phyloP scores from a whole-genome alignment of 2,888 invertebrate genomes.

The Acanthosepion pharaonis region DNA sequence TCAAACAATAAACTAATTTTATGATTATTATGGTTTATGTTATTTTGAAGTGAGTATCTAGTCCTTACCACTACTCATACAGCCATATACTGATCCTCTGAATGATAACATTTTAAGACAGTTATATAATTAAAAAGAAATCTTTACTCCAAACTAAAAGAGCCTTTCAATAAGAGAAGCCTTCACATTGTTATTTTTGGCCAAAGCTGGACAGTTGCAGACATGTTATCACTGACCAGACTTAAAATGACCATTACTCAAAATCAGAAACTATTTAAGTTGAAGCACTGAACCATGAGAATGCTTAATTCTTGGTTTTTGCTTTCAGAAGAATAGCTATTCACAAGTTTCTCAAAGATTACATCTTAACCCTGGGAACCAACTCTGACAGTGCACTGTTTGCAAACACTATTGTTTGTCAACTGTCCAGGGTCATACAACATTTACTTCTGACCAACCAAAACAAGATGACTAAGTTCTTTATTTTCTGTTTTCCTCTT shows the following conservation, averaged over 20 bases:
- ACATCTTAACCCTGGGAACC: neutral
- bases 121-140: neutral
- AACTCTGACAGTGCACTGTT: neutral
- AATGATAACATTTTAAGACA: neutral
- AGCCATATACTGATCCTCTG: neutral
- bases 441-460: neutral
- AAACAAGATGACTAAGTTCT: neutral
- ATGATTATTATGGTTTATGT: neutral
- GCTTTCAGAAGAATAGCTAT: neutral
- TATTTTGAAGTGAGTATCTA: neutral
- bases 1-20: neutral
- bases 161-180: too few species aligned
- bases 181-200: neutral
- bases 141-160: neutral
- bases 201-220: neutral
- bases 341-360: neutral
- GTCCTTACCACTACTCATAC: neutral
- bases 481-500: neutral
- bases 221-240: neutral
- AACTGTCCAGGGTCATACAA: neutral
- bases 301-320: neutral
- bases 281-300: neutral
- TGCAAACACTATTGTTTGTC: neutral
- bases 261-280: neutral
- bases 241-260: neutral